A percentile compares a stretch with the other conserved stretches of the same genome.
phyloP scores from a whole-genome alignment of 2,113 vertebrate species.

The Xerus inauris region DNA sequence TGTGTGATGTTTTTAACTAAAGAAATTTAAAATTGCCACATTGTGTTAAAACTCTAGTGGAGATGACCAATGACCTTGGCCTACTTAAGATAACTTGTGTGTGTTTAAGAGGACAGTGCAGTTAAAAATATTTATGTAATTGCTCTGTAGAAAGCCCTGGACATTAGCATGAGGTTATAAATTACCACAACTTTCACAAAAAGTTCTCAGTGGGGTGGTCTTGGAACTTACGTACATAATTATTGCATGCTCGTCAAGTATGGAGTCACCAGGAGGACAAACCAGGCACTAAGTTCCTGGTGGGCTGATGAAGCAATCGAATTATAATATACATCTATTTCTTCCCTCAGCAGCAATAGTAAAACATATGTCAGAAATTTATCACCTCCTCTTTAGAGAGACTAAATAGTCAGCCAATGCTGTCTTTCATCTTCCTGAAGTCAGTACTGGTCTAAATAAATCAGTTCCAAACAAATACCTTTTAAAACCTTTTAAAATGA shows the following conservation, averaged over 20 bases:
- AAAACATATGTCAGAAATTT: constrained; percentile 70
- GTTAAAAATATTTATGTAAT: constrained; percentile 86
- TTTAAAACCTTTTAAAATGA: constrained; percentile 71
- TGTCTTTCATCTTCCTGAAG: constrained; percentile 61
- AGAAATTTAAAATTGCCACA: constrained; percentile 67
- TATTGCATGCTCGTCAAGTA: constrained; percentile 51
- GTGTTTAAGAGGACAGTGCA: constrained; percentile 81
- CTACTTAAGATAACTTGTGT: constrained; percentile 83
- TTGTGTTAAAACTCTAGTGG: constrained; percentile 70
- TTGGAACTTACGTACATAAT: constrained; percentile 74
- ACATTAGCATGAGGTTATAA: constrained; percentile 81
- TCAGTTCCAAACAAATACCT: constrained; percentile 66
- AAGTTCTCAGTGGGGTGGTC: constrained; percentile 62
- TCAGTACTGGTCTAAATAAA: constrained; percentile 75
- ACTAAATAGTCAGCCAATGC: constrained; percentile 59
- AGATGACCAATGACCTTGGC: constrained; percentile 83
- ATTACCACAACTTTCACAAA: constrained; percentile 81
- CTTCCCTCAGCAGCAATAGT: constrained; percentile 47
- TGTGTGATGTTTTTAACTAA: constrained; percentile 59
- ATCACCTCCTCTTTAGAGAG: constrained; percentile 66
- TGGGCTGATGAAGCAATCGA: constrained; percentile 63
- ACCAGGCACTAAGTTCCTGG: constrained; percentile 70
- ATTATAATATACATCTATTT: constrained; percentile 67
- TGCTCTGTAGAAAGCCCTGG: constrained; percentile 81
- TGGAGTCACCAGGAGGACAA: constrained; percentile 67